Evolutionary conservation across 2,797 vertebrate species (phyloP).

Genomic region (Pseudochirops corinnae): DNA sequence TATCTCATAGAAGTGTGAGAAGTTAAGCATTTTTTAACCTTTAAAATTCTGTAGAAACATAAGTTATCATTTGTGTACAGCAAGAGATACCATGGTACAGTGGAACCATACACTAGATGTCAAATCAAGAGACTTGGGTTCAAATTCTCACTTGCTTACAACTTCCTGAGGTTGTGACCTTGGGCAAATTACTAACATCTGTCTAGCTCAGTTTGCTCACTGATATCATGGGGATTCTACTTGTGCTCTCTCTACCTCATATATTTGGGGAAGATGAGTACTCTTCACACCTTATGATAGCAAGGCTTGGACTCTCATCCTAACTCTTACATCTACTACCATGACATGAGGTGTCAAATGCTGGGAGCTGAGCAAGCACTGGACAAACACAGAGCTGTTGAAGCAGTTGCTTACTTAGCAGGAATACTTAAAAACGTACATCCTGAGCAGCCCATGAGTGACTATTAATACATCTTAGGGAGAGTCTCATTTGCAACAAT

Average conservation of each 20-base stretch:
- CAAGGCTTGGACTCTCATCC: neutral
- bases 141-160: neutral
- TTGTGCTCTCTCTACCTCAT: neutral
- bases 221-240: neutral
- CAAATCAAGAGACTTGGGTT: neutral
- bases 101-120: neutral
- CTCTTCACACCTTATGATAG: neutral
- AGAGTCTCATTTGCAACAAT: neutral
- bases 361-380: neutral
- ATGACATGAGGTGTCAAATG: neutral
- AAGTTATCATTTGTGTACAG: neutral
- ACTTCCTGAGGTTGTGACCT: neutral
- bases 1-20: neutral
- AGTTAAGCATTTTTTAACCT: neutral
- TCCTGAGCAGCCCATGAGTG: neutral
- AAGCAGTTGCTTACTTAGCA: neutral
- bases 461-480: neutral
- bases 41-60: neutral
- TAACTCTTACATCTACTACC: neutral
- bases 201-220: neutral
- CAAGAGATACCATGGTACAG: neutral
- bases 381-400: neutral
- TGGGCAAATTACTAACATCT: neutral
- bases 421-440: neutral
- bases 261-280: neutral